phyloP scores from a whole-genome alignment of 2,797 vertebrate genomes.

The Sebastes variabilis region DNA sequence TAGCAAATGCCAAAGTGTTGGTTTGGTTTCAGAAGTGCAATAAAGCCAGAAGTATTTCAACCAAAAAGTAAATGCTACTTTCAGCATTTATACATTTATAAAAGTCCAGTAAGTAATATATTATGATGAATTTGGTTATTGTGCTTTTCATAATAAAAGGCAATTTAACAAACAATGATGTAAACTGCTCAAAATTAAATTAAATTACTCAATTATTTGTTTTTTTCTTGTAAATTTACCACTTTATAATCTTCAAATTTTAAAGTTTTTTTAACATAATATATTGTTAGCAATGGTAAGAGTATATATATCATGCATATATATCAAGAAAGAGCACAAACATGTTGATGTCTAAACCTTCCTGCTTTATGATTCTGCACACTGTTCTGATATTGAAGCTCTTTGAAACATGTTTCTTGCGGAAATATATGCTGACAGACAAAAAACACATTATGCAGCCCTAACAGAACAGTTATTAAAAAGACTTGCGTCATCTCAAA shows the following conservation, averaged over 20 bases:
- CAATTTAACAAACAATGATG: neutral
- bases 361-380: neutral
- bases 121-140: no score
- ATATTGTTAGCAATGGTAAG: neutral
- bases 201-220: no score
- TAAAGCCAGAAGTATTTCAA: neutral
- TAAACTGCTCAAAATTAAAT: neutral
- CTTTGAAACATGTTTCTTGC: neutral
- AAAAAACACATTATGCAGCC: neutral
- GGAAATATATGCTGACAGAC: neutral
- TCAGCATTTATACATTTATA: neutral
- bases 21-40: neutral
- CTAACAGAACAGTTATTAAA: neutral
- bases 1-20: neutral
- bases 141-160: neutral
- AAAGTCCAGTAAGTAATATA: neutral
- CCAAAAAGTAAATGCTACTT: neutral
- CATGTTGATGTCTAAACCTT: neutral
- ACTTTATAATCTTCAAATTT: no score
- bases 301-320: neutral
- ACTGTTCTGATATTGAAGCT: neutral
- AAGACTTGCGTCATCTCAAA: neutral
- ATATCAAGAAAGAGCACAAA: neutral
- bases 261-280: neutral
- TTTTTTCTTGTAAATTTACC: no score